phyloP scores from a whole-genome alignment of 2,888 invertebrate genomes.

The Pseudococcus viburni region DNA sequence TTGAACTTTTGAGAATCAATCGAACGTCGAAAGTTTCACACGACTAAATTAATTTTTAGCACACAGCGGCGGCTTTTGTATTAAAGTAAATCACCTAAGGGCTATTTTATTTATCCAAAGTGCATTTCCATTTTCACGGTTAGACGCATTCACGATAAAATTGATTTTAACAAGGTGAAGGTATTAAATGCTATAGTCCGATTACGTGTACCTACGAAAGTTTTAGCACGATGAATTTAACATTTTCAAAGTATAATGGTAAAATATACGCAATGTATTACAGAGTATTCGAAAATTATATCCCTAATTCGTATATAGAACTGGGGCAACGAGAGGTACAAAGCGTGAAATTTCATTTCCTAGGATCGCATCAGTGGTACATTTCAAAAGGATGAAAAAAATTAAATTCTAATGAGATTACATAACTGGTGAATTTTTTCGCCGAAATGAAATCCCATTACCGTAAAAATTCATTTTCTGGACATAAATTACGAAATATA shows the following conservation, averaged over 20 bases:
- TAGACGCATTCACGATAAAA: background rate
- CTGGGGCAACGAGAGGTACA: background rate
- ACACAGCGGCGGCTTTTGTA: background rate
- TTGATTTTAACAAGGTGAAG: background rate
- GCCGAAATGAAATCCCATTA: background rate
- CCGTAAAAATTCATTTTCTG: constrained; percentile 21
- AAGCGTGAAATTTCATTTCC: background rate
- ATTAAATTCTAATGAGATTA: constrained; percentile 16
- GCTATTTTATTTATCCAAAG: background rate
- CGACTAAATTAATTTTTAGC: constrained; percentile 7
- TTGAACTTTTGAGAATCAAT: background rate
- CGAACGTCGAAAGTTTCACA: background rate
- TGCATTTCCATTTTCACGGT: background rate
- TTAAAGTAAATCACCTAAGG: background rate
- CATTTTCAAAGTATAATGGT: constrained; percentile 9
- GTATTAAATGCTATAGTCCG: constrained; percentile 7
- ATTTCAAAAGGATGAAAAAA: background rate
- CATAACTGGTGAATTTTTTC: background rate
- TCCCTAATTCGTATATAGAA: background rate
- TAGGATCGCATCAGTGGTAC: background rate
- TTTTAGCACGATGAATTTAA: background rate
- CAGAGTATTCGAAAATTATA: background rate
- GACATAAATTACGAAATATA: constrained; percentile 1
- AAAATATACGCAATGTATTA: background rate
- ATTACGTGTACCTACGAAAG: background rate